Conservation (phyloP, 2,797 vertebrate genomes). For the Eleutherodactylus coqui region DNA sequence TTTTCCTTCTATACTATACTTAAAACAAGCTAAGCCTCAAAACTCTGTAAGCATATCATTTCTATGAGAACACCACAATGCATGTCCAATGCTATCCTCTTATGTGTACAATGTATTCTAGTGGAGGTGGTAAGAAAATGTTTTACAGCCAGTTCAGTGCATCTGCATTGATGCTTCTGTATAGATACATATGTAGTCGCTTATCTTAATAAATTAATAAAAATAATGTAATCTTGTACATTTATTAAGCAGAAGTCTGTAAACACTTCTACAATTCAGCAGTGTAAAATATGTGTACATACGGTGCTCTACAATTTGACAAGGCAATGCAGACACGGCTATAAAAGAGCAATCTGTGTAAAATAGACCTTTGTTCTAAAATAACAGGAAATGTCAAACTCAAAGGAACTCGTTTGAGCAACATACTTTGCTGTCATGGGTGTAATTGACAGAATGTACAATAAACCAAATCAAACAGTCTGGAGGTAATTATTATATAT, state of each 20-base stretch:
- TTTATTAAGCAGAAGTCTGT: background rate
- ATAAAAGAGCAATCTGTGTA: constrained; percentile 3
- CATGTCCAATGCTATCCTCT: background rate
- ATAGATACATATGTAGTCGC: too few relatives aligned
- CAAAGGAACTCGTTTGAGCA: background rate
- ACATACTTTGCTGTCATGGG: constrained; percentile 20
- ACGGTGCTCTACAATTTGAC: background rate
- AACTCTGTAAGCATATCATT: background rate
- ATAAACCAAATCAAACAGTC: constrained; percentile 26
- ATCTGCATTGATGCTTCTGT: background rate
- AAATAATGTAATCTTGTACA: background rate
- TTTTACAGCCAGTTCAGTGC: background rate
- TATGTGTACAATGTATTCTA: background rate
- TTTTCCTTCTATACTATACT: background rate
- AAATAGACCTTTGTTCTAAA: background rate
- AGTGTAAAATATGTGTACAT: background rate
- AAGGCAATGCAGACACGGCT: background rate
- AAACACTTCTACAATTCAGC: background rate
- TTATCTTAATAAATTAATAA: too few relatives aligned
- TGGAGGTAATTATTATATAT: constrained; percentile 32
- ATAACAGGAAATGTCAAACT: constrained; percentile 35
- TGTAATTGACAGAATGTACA: constrained; percentile 26
- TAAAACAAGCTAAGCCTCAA: background rate
- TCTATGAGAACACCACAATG: background rate
- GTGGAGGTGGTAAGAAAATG: background rate